Conservation (phyloP, 2,113 vertebrate species). For the Pelecanus crispus region DNA sequence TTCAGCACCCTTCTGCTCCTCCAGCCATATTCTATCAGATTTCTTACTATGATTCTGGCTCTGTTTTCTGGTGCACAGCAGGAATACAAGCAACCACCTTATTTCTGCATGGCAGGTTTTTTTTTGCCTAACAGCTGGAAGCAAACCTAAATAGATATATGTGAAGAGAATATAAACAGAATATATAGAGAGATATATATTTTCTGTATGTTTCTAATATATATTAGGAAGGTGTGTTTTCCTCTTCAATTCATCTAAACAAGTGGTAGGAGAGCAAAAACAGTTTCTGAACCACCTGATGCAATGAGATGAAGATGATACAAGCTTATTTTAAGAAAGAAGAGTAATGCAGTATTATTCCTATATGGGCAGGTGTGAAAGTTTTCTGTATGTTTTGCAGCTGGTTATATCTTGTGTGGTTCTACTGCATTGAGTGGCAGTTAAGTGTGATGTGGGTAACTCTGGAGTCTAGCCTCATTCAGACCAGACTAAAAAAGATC, state of each 20-base stretch:
- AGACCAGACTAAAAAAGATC: not conserved
- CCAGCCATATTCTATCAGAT: not conserved
- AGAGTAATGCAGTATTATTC: not conserved
- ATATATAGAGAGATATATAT: not conserved
- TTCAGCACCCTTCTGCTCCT: not conserved
- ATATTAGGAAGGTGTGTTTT: not conserved
- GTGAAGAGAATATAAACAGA: not conserved
- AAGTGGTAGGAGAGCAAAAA: not conserved
- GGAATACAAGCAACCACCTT: not conserved
- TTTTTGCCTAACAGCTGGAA: not conserved
- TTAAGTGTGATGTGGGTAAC: not conserved
- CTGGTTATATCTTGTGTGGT: not conserved
- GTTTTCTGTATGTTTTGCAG: not conserved
- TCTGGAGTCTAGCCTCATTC: not conserved
- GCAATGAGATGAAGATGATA: not conserved
- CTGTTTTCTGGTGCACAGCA: not conserved
- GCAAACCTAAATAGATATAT: not conserved
- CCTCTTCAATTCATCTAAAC: not conserved
- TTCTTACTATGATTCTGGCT: not conserved
- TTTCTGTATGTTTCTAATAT: not conserved
- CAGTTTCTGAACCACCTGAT: not conserved
- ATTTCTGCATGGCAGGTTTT: not conserved
- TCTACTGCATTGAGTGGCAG: not conserved
- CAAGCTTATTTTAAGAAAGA: not conserved
- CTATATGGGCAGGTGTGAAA: not conserved